Conservation (phyloP, 2,888 invertebrate species). For the Amphiduros pacificus region DNA sequence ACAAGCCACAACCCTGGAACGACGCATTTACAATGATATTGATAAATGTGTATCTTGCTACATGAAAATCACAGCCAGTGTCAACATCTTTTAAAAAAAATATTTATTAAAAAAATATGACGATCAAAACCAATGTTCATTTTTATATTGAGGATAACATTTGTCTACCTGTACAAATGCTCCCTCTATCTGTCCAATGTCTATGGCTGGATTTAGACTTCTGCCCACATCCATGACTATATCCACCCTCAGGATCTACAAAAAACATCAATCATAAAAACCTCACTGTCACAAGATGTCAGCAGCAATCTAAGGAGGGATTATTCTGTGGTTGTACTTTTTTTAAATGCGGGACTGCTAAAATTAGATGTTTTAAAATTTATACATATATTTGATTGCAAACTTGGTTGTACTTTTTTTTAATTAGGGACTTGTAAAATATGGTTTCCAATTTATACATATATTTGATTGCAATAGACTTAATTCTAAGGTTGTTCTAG, state of each 20-base stretch:
- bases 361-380: too few species aligned
- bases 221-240: slow-evolving; percentile 97
- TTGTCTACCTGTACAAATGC: slow-evolving; percentile 75
- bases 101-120: neutral
- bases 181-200: slow-evolving; percentile 95
- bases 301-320: too few species aligned
- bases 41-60: neutral
- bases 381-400: too few species aligned
- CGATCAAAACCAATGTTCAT: neutral
- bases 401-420: too few species aligned
- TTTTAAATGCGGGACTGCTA: too few species aligned
- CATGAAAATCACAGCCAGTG: neutral
- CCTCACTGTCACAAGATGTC: too few species aligned
- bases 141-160: neutral
- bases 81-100: neutral
- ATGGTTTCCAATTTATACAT: too few species aligned
- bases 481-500: too few species aligned
- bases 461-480: too few species aligned
- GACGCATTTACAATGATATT: too few species aligned
- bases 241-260: slow-evolving; percentile 77
- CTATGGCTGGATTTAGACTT: slow-evolving; percentile 94
- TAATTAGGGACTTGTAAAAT: too few species aligned
- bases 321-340: too few species aligned
- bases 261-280: neutral
- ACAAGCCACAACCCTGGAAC: slow-evolving; percentile 79